Base-by-base conservation (phyloP, 2,888 invertebrate species). In the Zootermopsis nevadensis region DNA sequence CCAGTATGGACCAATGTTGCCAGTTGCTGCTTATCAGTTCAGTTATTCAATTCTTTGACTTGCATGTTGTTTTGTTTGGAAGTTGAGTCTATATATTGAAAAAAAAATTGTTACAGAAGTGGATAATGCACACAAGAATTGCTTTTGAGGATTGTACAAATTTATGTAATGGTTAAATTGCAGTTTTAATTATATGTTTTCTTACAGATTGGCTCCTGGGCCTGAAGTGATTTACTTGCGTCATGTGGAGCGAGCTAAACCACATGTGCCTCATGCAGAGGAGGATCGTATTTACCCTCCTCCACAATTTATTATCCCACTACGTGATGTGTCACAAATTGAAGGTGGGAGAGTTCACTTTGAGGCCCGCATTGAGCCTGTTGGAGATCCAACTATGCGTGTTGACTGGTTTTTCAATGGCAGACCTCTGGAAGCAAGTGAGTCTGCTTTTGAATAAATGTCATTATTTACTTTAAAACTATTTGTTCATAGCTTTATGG, bases 401-500 rank as follows among this genome's bases (percentile, higher is more conserved):
- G 96, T 99, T 87, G 98, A 98, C 91, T 99, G 98, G 98, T 97
- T 94, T 89, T 94, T 95, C 88, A 97, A 99, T 90, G 98, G 97
- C 87, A 94, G 94, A 91, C 95, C 96, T 88, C 93, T 99, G 87
- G 94, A 95, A 93, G 97, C 97, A 89, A 97, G 98, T 98, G 91
- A 92, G 96, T 92, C 2, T 66, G n/a, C 15, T 15, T 60, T 8
- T 60, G 3, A 77, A 53, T 38, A 6, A 53, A 15, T 60, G n/a
- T 27, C 4, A n/a, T n/a, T n/a, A 48, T 60, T n/a, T 15, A 60
- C n/a, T 60, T 60, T 4, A 27, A 27, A 15, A 60, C 55, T 48
- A 15, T 48, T 48, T 19, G 48, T 19, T 15, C 19, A 19, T 19
- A 19, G 19, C 19, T 48, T 48, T 48, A 19, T 48, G 48, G 42